Evolutionary conservation across 2,113 vertebrate genomes (phyloP).

Genomic region (Opisthocomus hoazin): DNA sequence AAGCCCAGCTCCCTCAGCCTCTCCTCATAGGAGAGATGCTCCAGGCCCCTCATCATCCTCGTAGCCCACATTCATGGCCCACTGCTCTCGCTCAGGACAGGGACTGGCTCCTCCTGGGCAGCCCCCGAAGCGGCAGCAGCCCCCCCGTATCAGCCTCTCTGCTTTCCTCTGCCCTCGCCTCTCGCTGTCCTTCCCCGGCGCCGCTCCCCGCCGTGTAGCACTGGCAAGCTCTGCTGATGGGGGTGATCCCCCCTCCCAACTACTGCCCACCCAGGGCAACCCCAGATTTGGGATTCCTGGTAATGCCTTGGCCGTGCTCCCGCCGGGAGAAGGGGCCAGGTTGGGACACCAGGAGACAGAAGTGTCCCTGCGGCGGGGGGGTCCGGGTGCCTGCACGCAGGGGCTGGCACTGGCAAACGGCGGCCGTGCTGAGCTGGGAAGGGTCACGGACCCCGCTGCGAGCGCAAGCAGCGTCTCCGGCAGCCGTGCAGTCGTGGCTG

Average conservation of each 20-base stretch:
- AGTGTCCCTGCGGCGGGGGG: rapidly evolving
- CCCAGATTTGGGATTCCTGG: background rate
- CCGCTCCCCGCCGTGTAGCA: rapidly evolving
- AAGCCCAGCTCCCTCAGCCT: too few species aligned
- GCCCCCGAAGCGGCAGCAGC: background rate
- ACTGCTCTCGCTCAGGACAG: rapidly evolving
- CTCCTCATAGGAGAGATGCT: too few species aligned
- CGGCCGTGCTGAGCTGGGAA: rapidly evolving
- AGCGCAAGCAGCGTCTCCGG: rapidly evolving
- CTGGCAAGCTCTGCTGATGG: background rate
- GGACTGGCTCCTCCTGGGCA: background rate
- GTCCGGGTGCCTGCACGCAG: rapidly evolving
- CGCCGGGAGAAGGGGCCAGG: rapidly evolving
- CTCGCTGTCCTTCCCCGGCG: background rate
- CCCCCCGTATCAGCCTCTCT: background rate
- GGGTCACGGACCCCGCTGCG: background rate
- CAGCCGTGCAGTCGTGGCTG: rapidly evolving
- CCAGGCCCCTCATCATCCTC: too few species aligned
- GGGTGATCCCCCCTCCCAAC: background rate
- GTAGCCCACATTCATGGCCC: background rate
- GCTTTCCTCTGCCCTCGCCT: slow-evolving; percentile 6
- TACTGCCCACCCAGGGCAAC: background rate
- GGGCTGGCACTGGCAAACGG: background rate
- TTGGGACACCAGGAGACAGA: background rate
- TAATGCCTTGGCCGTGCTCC: rapidly evolving